Evolutionary conservation across 2,113 vertebrate genomes (phyloP).

Genomic region (Meles meles): DNA sequence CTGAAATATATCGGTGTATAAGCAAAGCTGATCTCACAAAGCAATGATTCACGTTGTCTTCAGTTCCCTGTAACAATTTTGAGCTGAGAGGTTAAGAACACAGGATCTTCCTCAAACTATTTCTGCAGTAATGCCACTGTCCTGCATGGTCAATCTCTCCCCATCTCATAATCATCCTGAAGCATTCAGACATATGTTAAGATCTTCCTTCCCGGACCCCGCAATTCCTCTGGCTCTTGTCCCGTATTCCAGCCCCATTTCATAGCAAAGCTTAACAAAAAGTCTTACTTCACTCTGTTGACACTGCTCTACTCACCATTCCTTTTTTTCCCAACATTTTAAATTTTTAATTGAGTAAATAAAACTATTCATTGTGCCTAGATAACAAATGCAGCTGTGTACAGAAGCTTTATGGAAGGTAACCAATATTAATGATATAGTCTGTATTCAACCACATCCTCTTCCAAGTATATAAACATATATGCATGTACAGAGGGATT

Average conservation of each 20-base stretch:
- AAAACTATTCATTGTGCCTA: background rate
- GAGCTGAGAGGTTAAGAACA: background rate
- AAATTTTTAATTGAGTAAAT: background rate
- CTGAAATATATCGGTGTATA: fast-evolving
- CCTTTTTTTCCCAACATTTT: background rate
- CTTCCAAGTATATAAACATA: background rate
- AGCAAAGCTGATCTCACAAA: background rate
- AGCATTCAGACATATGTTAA: background rate
- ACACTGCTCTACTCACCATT: background rate
- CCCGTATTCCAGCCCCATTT: background rate
- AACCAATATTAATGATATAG: background rate
- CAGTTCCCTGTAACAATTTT: background rate
- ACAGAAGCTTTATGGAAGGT: background rate
- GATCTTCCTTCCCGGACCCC: background rate
- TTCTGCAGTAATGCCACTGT: background rate
- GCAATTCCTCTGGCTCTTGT: background rate
- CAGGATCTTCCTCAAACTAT: background rate
- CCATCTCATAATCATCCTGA: background rate
- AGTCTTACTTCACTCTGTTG: background rate
- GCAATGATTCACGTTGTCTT: background rate
- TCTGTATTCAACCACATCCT: background rate
- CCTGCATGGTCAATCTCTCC: background rate
- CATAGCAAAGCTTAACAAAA: background rate
- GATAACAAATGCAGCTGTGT: background rate
- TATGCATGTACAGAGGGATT: background rate